Percentiles rank a stretch among this genome's conserved stretches.
Conservation (phyloP, 1,140 invertebrate species). For the Drosophila sechellia region DNA sequence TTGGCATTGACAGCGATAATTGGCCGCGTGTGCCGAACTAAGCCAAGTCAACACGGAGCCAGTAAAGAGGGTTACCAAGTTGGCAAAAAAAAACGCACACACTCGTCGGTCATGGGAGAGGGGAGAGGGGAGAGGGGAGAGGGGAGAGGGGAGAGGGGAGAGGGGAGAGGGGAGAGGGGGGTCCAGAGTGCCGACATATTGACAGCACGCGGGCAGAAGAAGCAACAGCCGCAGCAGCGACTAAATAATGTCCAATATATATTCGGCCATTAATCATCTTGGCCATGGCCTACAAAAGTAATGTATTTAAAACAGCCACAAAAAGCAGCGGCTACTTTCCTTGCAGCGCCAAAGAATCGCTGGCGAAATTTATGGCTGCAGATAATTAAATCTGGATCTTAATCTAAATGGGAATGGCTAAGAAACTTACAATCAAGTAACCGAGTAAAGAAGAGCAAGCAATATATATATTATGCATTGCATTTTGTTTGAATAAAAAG, state of each 20-base stretch:
- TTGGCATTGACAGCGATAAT: conserved; percentile 69
- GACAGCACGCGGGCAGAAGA: conserved; percentile 51
- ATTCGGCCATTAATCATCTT: conserved; percentile 59
- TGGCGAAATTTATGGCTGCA: conserved; percentile 15
- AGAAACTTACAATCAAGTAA: not conserved
- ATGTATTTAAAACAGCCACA: conserved; percentile 18
- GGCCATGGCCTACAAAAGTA: conserved; percentile 50
- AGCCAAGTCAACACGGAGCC: conserved; percentile 19
- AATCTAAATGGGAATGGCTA: conserved; percentile 3
- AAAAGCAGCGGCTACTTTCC: conserved; percentile 11
- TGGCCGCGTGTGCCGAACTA: conserved; percentile 42
- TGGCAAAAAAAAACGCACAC: not conserved
- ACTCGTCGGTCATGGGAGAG: not conserved
- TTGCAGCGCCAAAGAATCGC: conserved; percentile 8
- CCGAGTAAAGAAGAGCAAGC: not conserved
- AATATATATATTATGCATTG: no score
- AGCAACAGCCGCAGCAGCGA: conserved; percentile 11
- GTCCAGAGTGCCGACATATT: conserved; percentile 22
- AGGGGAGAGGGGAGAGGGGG: conserved; percentile 15
- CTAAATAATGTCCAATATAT: conserved; percentile 41
- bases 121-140: not conserved
- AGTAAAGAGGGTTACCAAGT: conserved; percentile 4
- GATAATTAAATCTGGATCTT: conserved; percentile 4
- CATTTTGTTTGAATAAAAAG: no score
- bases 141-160: not conserved